phyloP scores from a whole-genome alignment of 2,797 vertebrate genomes.

The Notamacropus eugenii region DNA sequence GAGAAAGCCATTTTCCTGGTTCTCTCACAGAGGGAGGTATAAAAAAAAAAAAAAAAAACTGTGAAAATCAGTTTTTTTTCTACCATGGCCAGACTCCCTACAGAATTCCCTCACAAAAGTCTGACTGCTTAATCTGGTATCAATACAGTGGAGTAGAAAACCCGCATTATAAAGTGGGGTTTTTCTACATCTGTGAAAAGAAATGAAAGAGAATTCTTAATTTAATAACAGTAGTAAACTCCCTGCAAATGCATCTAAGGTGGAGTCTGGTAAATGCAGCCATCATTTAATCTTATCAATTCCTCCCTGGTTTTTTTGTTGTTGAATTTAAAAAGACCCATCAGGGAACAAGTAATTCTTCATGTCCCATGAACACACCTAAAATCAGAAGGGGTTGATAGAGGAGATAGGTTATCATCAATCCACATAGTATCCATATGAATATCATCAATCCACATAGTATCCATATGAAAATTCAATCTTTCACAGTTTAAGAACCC shows the following conservation, averaged over 20 bases:
- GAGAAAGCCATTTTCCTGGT: neutral
- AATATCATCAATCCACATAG: slow-evolving; percentile 67
- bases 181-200: slow-evolving; percentile 54
- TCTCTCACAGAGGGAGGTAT: neutral
- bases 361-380: slow-evolving; percentile 71
- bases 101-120: neutral
- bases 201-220: slow-evolving; percentile 29
- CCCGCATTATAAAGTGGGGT: slow-evolving; percentile 17
- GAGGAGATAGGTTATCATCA: slow-evolving; percentile 43
- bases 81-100: neutral
- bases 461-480: slow-evolving; percentile 63
- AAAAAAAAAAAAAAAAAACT: no score
- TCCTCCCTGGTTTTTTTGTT: slow-evolving; percentile 46
- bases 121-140: neutral
- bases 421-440: slow-evolving; percentile 65
- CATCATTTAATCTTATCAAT: slow-evolving; percentile 55
- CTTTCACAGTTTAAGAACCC: slow-evolving; percentile 57
- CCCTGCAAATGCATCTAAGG: slow-evolving; percentile 31
- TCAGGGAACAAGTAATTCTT: slow-evolving; percentile 82
- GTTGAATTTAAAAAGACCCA: slow-evolving; percentile 69
- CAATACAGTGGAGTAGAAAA: slow-evolving; percentile 14
- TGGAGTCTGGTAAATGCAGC: slow-evolving; percentile 38
- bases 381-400: slow-evolving; percentile 70
- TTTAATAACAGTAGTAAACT: slow-evolving; percentile 50
- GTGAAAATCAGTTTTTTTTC: neutral